These are phyloP conservation scores for Cheilinus undulatus DNA, from an alignment of 2,113 vertebrate genomes.

Conservation along the genomic window DNA sequence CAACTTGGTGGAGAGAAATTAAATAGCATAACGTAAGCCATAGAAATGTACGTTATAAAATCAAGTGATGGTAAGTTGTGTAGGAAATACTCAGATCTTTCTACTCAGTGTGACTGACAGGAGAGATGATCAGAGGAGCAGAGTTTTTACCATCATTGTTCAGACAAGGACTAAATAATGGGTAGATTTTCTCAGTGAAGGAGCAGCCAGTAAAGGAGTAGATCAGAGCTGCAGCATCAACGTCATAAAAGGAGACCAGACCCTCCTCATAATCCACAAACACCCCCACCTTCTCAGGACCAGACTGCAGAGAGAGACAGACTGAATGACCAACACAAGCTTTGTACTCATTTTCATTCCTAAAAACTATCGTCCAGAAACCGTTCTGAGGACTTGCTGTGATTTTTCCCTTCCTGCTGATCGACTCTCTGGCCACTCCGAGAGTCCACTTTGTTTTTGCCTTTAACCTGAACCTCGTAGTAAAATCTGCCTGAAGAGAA, in stretches of 20 bases:
- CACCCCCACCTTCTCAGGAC: not conserved
- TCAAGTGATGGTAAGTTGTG: too few relatives aligned
- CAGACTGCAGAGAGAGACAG: not conserved
- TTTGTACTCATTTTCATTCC: not conserved
- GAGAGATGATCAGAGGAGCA: not conserved
- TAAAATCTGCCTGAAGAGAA: not conserved
- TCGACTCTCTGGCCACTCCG: conserved; percentile 3
- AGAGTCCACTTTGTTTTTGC: too few relatives aligned
- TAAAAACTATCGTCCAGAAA: conserved; percentile 3
- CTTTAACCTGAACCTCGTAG: conserved; percentile 13
- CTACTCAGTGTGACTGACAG: not conserved
- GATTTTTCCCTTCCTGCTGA: not conserved
- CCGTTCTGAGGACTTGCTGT: not conserved
- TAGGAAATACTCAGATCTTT: too few relatives aligned
- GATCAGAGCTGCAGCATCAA: not conserved
- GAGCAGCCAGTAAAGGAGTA: not conserved
- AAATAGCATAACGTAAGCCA: too few relatives aligned
- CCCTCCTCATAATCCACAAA: not conserved
- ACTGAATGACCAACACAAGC: rapidly evolving
- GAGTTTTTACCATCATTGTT: not conserved
- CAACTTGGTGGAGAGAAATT: too few relatives aligned
- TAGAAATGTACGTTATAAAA: too few relatives aligned
- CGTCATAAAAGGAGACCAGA: not conserved
- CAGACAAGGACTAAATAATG: not conserved
- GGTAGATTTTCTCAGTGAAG: not conserved